Base-by-base conservation (phyloP, 2,888 invertebrate genomes). In the Romanomermis culicivorax region DNA sequence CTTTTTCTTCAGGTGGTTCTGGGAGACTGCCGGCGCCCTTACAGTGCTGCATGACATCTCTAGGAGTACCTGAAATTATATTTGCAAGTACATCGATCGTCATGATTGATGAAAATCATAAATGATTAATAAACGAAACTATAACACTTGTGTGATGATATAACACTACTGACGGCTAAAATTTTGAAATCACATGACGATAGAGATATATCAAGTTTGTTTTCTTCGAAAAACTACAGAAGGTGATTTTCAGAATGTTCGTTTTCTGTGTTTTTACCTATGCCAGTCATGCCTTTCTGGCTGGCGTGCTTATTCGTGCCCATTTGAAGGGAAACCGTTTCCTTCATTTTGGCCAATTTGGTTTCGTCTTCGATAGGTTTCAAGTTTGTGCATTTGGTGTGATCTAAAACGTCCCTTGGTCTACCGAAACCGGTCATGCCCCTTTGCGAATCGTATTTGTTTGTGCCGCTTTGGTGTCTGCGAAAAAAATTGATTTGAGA, bases 281-380 rank as follows among this genome's bases (percentile, higher is more conserved):
- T 75, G 24, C 75, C 74, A 49, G 72, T 73, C 73, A 74, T 75
- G 56, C 74, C 74, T 29, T 70, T 64, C 62, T 75, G 75, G 29
- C 71, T 71, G 36, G 75, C 75, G 29, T 74, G 72, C 60, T 71
- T 70, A 65, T 75, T 74, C 55, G 72, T 71, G 54, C 75, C 75
- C 56, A 74, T 73, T 60, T 75, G 75, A 29, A 75, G 68, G n/a
- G 74, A 29, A 24, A 64, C 63, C 42, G 64, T 64, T 52, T 59
- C 62, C 61, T 65, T 65, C 57, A 65, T 60, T 48, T 58, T 55
- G 48, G 61, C 64, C 59, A 67, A 61, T 62, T 66, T 67, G 59
- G 62, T 63, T 58, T 64, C 64, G 56, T 66, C 67, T 55, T 62
- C 62, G 54, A 67, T 58, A 56, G 64, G 64, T n/a, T 60, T 59